These are phyloP conservation scores for Idaea straminata DNA, from an alignment of 2,888 invertebrate species.

Conservation along the genomic window DNA sequence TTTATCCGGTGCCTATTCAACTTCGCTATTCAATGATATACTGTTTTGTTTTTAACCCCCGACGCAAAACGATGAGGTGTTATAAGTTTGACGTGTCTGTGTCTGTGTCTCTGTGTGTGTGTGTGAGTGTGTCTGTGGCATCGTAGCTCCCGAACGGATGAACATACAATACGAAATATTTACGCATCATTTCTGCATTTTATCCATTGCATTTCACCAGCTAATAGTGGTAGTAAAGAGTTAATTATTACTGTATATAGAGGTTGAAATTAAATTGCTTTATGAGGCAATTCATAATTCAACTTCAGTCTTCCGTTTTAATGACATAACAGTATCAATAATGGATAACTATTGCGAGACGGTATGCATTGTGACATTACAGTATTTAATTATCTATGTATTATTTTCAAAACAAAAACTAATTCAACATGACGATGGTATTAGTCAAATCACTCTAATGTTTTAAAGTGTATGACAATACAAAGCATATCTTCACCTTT, in stretches of 20 bases:
- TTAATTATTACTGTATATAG: not conserved
- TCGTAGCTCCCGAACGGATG: too few species aligned
- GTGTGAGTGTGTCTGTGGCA: too few species aligned
- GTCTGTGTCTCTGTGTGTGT: too few species aligned
- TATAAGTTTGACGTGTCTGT: too few species aligned
- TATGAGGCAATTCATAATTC: slow-evolving; percentile 12
- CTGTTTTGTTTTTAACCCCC: too few species aligned
- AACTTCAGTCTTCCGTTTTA: slow-evolving; percentile 17
- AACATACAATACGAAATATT: not conserved
- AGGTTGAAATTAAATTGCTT: slow-evolving; percentile 7
- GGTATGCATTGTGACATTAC: not conserved
- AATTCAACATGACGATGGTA: too few species aligned
- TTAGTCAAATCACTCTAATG: too few species aligned
- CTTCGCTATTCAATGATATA: too few species aligned
- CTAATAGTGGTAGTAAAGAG: not conserved
- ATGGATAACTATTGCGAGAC: not conserved
- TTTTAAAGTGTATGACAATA: too few species aligned
- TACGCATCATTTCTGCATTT: not conserved
- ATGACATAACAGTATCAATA: slow-evolving; percentile 6
- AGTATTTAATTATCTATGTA: not conserved
- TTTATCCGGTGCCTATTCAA: too few species aligned
- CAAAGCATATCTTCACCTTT: too few species aligned
- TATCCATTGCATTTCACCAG: not conserved
- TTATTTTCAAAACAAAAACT: not conserved
- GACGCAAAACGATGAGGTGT: too few species aligned